A percentile compares a stretch with the other conserved stretches of the same genome.
Conservation (phyloP, 2,888 invertebrate genomes). For the Andrena trimmerana region DNA sequence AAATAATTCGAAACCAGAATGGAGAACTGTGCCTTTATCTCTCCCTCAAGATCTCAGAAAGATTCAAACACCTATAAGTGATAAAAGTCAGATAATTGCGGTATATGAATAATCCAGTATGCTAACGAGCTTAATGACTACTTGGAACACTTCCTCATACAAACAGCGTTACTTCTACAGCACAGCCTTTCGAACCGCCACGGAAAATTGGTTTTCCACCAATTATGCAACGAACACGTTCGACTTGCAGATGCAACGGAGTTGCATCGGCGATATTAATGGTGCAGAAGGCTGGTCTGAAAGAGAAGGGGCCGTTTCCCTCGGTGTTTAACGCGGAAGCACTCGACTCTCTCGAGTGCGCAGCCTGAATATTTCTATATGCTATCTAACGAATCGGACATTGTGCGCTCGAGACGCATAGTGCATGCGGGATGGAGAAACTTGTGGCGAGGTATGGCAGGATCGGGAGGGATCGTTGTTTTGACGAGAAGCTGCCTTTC, state of each 20-base stretch:
- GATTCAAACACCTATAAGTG: neutral
- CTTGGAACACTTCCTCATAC: too few species aligned
- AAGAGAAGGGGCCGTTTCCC: constrained; percentile 43
- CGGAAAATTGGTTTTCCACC: neutral
- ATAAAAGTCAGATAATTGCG: neutral
- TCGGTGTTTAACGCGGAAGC: constrained; percentile 59
- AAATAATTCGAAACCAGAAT: neutral
- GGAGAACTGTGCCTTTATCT: neutral
- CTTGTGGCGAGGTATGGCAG: constrained; percentile 22
- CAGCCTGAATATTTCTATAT: constrained; percentile 8
- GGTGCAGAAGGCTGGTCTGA: constrained; percentile 30
- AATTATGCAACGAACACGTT: constrained; percentile 25
- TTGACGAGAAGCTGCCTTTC: constrained; percentile 24
- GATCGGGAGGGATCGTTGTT: constrained; percentile 27
- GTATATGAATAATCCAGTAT: constrained; percentile 4
- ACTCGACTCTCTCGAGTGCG: neutral
- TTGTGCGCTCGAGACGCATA: constrained; percentile 28
- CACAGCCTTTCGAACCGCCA: too few species aligned
- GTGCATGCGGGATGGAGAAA: constrained; percentile 30
- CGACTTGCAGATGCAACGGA: constrained; percentile 17
- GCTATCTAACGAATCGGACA: constrained; percentile 11
- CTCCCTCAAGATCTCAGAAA: neutral
- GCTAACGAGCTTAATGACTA: constrained; percentile 10
- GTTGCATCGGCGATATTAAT: constrained; percentile 43
- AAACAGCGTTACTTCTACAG: too few species aligned